Base-by-base conservation (phyloP, 2,888 invertebrate genomes). In the Polydesmus complanatus region DNA sequence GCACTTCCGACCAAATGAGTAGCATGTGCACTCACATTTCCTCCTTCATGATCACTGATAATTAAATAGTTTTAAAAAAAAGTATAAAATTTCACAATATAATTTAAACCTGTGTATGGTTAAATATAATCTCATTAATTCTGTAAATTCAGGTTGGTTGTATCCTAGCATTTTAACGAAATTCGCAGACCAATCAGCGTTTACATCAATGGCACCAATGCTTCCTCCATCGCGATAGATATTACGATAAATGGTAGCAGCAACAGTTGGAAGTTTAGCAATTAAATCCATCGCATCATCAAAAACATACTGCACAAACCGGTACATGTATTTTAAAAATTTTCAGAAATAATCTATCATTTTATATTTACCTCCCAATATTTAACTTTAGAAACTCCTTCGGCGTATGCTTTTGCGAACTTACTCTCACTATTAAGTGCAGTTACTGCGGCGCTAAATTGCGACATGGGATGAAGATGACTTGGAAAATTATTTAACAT, bases 221-320 rank as follows among this genome's bases (percentile, higher is more conserved):
- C 87, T 85, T 66, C 87, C 86, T 63, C 89, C 88, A 69, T 89
- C 88, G 66, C 85, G 78, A 75, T 84, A 89, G 27, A 87, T 78
- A 75, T 95, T 95, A 65, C 92, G 82, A 78, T 95, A 95, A 70
- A 95, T 94, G 19, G 90, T 88, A 19, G 95, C 91, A 1, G 94
- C 95, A 21, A 95, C 82, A 23, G 92, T 92, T 0, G 95, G 93
- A 71, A 95, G 77, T 75, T 95, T 94, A 57, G 94, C 94, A 71
- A 95, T 92, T 69, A 95, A 78, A 74, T 93, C 88, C 90, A 95
- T 93, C 19, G 90, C 80, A 75, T 95, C 95, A 75, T 95, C 93
- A 74, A 90, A 94, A 5, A 82, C 80, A 71, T 84, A 83, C 83
- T 80, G 73, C 53, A 68, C 64, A 56, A 62, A 64, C 66, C 63